These are phyloP conservation scores for Drosophila rubida DNA, from an alignment of 2,888 invertebrate species.

Conservation along the genomic window DNA sequence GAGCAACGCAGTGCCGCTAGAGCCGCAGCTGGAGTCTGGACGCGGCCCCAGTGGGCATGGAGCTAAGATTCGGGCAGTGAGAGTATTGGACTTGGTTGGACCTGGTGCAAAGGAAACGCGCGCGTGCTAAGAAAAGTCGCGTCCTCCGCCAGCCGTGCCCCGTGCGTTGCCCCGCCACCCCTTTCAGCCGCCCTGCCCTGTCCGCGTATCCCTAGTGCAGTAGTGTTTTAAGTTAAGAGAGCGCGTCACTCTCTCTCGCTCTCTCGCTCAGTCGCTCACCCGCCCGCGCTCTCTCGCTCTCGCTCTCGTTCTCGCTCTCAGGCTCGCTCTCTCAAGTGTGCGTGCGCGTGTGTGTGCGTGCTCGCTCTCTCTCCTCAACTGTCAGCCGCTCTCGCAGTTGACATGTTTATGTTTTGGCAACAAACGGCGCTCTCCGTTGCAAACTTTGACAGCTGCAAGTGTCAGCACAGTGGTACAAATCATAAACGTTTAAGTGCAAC, in stretches of 20 bases:
- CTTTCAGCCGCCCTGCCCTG: conserved; percentile 26
- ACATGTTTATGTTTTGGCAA: conserved; percentile 79
- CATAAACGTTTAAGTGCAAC: conserved; percentile 34
- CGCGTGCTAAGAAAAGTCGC: conserved; percentile 52
- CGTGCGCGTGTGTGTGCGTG: conserved; percentile 29
- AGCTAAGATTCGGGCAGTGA: conserved; percentile 54
- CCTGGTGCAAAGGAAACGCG: conserved; percentile 42
- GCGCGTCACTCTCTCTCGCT: background rate
- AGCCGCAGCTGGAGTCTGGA: conserved; percentile 4
- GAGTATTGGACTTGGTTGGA: conserved; percentile 44
- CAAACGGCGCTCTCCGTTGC: conserved; percentile 68
- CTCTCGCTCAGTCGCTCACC: conserved; percentile 35
- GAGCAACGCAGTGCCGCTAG: conserved; percentile 7
- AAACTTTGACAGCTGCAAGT: conserved; percentile 72
- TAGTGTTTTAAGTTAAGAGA: conserved; percentile 64
- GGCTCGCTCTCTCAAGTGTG: conserved; percentile 17
- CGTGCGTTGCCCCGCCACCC: conserved; percentile 8
- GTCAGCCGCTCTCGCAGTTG: conserved; percentile 51
- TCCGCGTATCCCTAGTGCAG: conserved; percentile 26
- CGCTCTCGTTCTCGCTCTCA: conserved; percentile 36
- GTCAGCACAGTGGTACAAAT: conserved; percentile 73
- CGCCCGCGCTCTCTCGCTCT: conserved; percentile 37
- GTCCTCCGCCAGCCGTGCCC: conserved; percentile 48
- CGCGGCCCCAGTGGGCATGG: conserved; percentile 46
- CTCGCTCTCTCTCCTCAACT: conserved; percentile 38